Conservation (phyloP, 2,113 vertebrate species). For the Cynopterus brachyotis region DNA sequence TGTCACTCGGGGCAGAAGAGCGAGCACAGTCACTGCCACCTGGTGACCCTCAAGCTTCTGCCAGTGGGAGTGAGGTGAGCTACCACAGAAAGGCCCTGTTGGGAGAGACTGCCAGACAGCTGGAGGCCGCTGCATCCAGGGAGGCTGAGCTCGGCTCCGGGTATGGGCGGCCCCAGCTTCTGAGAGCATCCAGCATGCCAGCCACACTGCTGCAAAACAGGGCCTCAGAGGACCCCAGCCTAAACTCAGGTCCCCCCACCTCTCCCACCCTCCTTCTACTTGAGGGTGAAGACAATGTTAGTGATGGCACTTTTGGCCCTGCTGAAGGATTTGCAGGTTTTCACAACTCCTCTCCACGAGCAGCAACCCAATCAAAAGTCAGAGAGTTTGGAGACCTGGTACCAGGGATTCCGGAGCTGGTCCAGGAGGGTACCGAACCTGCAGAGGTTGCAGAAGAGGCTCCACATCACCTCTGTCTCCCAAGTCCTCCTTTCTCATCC, state of each 20-base stretch:
- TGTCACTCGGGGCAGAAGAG: slow-evolving; percentile 87
- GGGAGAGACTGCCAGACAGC: slow-evolving; percentile 73
- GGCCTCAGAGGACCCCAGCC: slow-evolving; percentile 75
- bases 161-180: slow-evolving; percentile 90
- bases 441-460: slow-evolving; percentile 60
- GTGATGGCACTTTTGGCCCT: slow-evolving; percentile 78
- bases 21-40: slow-evolving; percentile 77
- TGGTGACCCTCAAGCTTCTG: slow-evolving; percentile 59
- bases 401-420: slow-evolving; percentile 84
- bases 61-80: slow-evolving; percentile 73
- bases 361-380: slow-evolving; percentile 15
- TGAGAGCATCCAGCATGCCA: slow-evolving; percentile 95
- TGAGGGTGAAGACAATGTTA: neutral
- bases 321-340: slow-evolving; percentile 71
- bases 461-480: slow-evolving; percentile 77
- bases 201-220: slow-evolving; percentile 88
- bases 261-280: slow-evolving; percentile 60
- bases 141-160: slow-evolving; percentile 71
- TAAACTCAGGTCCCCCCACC: neutral
- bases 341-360: neutral
- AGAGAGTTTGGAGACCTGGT: slow-evolving; percentile 79
- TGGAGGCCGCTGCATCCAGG: slow-evolving; percentile 67
- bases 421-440: slow-evolving; percentile 81
- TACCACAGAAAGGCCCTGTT: slow-evolving; percentile 81
- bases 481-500: slow-evolving; percentile 62